Evolutionary conservation across 2,113 vertebrate genomes (phyloP).

Genomic region (Polypterus bichir): DNA sequence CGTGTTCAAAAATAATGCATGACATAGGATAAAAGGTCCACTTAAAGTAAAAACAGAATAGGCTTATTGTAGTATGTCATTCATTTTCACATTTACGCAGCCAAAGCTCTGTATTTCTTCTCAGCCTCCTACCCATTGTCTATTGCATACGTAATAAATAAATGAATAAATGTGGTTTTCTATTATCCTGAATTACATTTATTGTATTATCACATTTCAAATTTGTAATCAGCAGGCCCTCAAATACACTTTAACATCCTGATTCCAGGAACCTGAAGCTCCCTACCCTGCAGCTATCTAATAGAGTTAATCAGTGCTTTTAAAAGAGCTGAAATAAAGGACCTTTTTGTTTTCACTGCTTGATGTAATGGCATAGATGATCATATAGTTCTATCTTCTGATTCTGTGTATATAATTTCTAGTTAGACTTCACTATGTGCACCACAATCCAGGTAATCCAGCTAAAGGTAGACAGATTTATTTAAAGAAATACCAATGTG

Average conservation of each 20-base stretch:
- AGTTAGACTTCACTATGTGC: conserved; percentile 29
- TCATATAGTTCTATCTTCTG: conserved; percentile 9
- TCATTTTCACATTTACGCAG: too few species aligned
- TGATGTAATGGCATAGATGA: conserved; percentile 58
- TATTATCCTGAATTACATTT: conserved; percentile 48
- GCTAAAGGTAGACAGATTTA: conserved; percentile 37
- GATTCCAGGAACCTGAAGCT: conserved; percentile 52
- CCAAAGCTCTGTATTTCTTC: too few species aligned
- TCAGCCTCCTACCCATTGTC: too few species aligned
- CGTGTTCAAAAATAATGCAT: too few species aligned
- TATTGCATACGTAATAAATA: too few species aligned
- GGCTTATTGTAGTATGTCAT: too few species aligned
- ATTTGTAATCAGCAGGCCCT: conserved; percentile 44
- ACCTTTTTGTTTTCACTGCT: conserved; percentile 19
- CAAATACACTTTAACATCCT: conserved; percentile 56
- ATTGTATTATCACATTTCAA: conserved; percentile 54
- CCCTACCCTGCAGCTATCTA: conserved; percentile 49
- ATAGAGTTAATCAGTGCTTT: conserved; percentile 66
- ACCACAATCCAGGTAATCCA: conserved; percentile 33
- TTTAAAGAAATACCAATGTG: conserved; percentile 29
- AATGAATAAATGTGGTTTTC: conserved; percentile 35
- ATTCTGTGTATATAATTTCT: conserved; percentile 12
- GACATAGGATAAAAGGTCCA: too few species aligned
- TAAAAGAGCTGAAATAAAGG: conserved; percentile 47
- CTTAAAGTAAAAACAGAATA: too few species aligned